phyloP scores from a whole-genome alignment of 2,797 vertebrate species.

The Geotrypetes seraphini region DNA sequence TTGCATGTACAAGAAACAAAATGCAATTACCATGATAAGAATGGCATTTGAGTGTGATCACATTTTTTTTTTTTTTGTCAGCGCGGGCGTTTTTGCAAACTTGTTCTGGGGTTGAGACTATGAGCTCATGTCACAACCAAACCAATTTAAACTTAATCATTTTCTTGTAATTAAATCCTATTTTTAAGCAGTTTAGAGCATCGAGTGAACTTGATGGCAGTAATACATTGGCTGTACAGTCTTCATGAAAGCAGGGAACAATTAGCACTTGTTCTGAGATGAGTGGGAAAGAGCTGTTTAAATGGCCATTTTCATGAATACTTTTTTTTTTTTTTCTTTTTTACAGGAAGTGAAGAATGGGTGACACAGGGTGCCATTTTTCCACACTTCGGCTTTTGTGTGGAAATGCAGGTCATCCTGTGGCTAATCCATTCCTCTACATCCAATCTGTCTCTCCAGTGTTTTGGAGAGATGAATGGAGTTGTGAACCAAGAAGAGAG shows the following conservation, averaged over 20 bases:
- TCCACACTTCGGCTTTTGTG: conserved; percentile 49
- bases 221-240: neutral
- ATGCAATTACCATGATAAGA: neutral
- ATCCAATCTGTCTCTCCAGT: conserved; percentile 36
- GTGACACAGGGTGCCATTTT: conserved; percentile 36
- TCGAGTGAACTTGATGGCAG: neutral
- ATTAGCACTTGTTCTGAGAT: conserved; percentile 42
- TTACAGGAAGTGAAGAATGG: conserved; percentile 42
- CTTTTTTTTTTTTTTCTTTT: conserved; percentile 37
- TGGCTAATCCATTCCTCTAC: conserved; percentile 38
- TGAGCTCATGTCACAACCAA: neutral
- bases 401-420: conserved; percentile 42
- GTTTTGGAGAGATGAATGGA: conserved; percentile 47
- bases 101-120: neutral
- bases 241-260: conserved; percentile 22
- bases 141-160: neutral
- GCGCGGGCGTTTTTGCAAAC: neutral
- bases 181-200: neutral
- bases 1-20: too few relatives aligned
- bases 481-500: conserved; percentile 33
- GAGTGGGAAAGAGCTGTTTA: conserved; percentile 46
- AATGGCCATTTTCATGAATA: conserved; percentile 40
- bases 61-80: neutral
- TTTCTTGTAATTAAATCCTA: neutral
- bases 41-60: neutral